phyloP scores from a whole-genome alignment of 2,797 vertebrate species.

The Cetoscarus ocellatus region DNA sequence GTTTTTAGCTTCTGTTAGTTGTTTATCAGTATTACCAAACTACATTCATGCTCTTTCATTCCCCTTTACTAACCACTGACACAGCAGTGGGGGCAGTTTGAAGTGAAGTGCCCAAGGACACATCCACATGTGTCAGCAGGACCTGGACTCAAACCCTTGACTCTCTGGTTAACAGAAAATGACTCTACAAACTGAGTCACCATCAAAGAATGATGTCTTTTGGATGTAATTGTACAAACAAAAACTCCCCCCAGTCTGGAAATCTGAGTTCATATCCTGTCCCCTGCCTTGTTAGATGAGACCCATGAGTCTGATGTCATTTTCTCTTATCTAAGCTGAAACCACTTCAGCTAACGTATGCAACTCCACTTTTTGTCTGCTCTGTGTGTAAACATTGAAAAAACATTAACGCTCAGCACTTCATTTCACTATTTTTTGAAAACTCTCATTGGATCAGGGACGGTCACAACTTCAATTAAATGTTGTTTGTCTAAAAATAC shows the following conservation, averaged over 20 bases:
- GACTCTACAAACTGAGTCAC: background rate
- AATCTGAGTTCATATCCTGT: slow-evolving; percentile 2
- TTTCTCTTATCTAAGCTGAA: slow-evolving; percentile 8
- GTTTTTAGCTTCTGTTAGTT: no score
- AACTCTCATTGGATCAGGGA: slow-evolving; percentile 2
- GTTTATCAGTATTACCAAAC: no score
- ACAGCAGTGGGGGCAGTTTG: no score
- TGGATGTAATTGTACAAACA: background rate
- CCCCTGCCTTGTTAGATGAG: slow-evolving; percentile 1
- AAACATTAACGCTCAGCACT: background rate
- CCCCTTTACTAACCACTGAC: no score
- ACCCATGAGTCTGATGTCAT: slow-evolving; percentile 11
- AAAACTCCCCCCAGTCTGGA: background rate
- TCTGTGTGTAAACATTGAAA: background rate
- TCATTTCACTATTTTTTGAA: slow-evolving; percentile 2
- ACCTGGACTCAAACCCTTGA: no score
- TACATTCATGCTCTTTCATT: no score
- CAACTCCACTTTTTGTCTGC: background rate
- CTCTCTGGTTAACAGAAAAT: no score
- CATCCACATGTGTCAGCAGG: no score
- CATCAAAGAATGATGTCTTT: background rate
- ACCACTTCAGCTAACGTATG: background rate
- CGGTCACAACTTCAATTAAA: slow-evolving; percentile 17
- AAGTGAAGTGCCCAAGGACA: no score
- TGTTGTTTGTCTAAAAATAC: slow-evolving; percentile 37